Conservation (phyloP, 2,888 invertebrate genomes). For the Drosophila birchii region DNA sequence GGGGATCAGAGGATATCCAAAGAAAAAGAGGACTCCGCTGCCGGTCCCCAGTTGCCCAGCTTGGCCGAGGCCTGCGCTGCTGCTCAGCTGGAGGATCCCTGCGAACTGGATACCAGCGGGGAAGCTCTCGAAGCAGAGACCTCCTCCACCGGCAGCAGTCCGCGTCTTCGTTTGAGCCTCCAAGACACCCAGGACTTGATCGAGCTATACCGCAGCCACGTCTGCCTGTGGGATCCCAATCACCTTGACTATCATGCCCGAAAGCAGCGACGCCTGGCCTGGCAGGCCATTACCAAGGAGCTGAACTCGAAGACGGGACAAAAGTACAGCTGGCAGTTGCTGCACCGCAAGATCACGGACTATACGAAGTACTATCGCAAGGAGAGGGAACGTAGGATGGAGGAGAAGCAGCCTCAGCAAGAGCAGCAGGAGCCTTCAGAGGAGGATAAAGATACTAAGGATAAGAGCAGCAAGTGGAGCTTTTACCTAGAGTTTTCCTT, state of each 20-base stretch:
- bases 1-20: neutral
- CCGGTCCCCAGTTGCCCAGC: conserved; percentile 2
- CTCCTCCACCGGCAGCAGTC: neutral
- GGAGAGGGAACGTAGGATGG: conserved; percentile 33
- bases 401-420: conserved; percentile 36
- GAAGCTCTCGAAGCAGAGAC: neutral
- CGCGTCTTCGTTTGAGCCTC: conserved; percentile 59
- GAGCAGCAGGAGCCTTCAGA: conserved; percentile 15
- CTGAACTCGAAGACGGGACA: conserved; percentile 49
- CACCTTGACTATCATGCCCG: conserved; percentile 72
- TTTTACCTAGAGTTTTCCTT: conserved; percentile 76
- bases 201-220: conserved; percentile 61
- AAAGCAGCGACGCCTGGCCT: conserved; percentile 67
- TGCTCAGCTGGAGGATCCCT: conserved; percentile 8
- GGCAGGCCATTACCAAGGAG: conserved; percentile 65
- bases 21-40: neutral
- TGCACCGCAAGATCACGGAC: conserved; percentile 79
- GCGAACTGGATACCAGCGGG: conserved; percentile 14
- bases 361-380: conserved; percentile 74
- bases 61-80: conserved; percentile 34
- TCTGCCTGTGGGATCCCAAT: conserved; percentile 78
- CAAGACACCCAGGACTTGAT: conserved; percentile 68
- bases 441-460: neutral
- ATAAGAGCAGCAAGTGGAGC: conserved; percentile 61
- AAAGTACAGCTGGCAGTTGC: conserved; percentile 65